A percentile compares a stretch with the other conserved stretches of the same genome.
These are phyloP conservation scores for Plagiodera versicolora DNA, from an alignment of 2,888 invertebrate species.

Conservation along the genomic window DNA sequence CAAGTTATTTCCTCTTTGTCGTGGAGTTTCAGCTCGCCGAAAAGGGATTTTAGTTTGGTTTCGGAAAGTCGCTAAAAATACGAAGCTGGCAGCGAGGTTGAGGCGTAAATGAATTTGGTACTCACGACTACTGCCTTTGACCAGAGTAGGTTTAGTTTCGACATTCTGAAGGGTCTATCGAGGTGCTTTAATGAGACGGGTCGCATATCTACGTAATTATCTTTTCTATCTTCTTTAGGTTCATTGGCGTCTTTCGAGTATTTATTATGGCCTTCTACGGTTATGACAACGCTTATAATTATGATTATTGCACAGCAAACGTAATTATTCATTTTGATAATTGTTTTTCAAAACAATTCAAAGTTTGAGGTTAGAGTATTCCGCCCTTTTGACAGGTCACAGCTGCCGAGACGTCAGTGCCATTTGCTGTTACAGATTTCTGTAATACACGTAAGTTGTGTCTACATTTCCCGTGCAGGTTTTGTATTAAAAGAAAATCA, in stretches of 20 bases:
- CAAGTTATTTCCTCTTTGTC: conserved; percentile 88
- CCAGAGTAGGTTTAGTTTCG: conserved; percentile 88
- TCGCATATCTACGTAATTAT: conserved; percentile 44
- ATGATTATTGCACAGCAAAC: background rate
- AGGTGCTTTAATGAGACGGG: conserved; percentile 65
- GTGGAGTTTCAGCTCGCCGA: conserved; percentile 86
- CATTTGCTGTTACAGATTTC: too few species aligned
- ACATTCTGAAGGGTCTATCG: conserved; percentile 86
- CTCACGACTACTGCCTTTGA: conserved; percentile 84
- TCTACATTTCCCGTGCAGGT: too few species aligned
- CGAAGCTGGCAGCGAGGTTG: background rate
- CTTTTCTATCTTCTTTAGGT: conserved; percentile 53
- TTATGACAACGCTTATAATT: background rate
- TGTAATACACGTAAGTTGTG: too few species aligned
- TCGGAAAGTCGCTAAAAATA: conserved; percentile 73
- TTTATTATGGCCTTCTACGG: conserved; percentile 57
- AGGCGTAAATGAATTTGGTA: conserved; percentile 24
- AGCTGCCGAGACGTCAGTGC: too few species aligned
- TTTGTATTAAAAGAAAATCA: too few species aligned
- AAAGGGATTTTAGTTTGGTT: conserved; percentile 80
- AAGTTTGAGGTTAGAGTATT: too few species aligned
- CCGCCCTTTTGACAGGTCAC: too few species aligned
- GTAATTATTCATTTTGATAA: background rate
- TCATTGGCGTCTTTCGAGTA: conserved; percentile 63
- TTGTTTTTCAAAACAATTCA: too few species aligned